Conservation (phyloP, 2,888 invertebrate genomes). For the Leucophora obtusa region DNA sequence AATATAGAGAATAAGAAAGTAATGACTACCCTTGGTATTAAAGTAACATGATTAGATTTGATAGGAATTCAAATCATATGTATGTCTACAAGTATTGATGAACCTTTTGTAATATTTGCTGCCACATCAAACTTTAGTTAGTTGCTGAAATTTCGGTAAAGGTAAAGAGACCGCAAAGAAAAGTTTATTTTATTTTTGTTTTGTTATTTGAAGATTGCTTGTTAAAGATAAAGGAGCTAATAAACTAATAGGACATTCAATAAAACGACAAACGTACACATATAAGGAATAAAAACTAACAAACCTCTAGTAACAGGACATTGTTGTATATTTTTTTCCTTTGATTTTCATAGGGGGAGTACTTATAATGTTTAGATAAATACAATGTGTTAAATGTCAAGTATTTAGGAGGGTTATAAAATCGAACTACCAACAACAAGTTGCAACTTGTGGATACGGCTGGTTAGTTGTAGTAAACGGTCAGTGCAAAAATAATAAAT, state of each 20-base stretch:
- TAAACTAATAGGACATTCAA: slow-evolving; percentile 57
- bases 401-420: slow-evolving; percentile 49
- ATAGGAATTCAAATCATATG: slow-evolving; percentile 54
- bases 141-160: not conserved
- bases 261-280: slow-evolving; percentile 1
- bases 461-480: slow-evolving; percentile 22
- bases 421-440: slow-evolving; percentile 32
- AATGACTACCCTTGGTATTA: slow-evolving; percentile 40
- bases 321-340: not conserved
- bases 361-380: slow-evolving; percentile 38
- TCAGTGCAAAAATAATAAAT: not conserved
- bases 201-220: slow-evolving; percentile 42
- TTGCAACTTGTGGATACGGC: slow-evolving; percentile 50
- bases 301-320: slow-evolving; percentile 25
- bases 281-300: slow-evolving; percentile 11
- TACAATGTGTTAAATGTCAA: slow-evolving; percentile 64
- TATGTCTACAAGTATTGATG: slow-evolving; percentile 30
- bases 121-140: slow-evolving; percentile 43
- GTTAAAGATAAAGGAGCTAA: slow-evolving; percentile 59
- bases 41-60: slow-evolving; percentile 54
- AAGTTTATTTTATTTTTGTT: slow-evolving; percentile 15
- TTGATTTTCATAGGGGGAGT: not conserved
- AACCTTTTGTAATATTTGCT: slow-evolving; percentile 55
- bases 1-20: slow-evolving; percentile 11
- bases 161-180: slow-evolving; percentile 33